Evolutionary conservation across 2,888 invertebrate genomes (phyloP).

Genomic region (Agriopis leucophaearia): DNA sequence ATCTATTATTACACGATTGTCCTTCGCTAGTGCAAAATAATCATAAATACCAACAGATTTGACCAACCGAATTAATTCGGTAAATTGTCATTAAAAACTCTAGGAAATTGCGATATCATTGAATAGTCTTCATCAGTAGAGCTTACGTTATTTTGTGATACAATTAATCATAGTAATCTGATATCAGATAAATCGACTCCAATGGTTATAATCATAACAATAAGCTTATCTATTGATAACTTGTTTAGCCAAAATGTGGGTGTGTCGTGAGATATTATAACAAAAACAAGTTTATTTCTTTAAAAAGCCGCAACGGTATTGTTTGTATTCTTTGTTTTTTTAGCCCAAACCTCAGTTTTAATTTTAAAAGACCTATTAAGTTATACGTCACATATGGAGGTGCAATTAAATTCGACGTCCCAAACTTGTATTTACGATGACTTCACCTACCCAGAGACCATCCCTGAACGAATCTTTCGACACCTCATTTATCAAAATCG

Average conservation of each 20-base stretch:
- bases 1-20: not conserved
- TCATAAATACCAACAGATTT: not conserved
- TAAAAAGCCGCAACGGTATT: too few relatives aligned
- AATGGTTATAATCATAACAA: not conserved
- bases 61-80: conserved; percentile 3
- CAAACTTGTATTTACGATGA: too few relatives aligned
- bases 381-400: too few relatives aligned
- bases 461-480: too few relatives aligned
- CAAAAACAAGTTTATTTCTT: too few relatives aligned
- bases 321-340: too few relatives aligned
- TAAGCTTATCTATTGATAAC: conserved; percentile 18
- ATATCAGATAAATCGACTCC: conserved; percentile 5
- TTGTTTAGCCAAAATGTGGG: conserved; percentile 12
- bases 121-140: not conserved
- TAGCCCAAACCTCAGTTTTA: too few relatives aligned
- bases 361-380: too few relatives aligned
- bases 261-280: conserved; percentile 1
- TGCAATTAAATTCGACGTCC: too few relatives aligned
- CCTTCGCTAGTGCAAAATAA: not conserved
- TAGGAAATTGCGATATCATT: conserved; percentile 21
- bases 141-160: conserved; percentile 8
- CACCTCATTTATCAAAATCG: too few relatives aligned
- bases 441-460: too few relatives aligned
- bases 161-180: conserved; percentile 11
- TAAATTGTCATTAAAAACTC: conserved; percentile 6